Evolutionary conservation across 2,113 vertebrate species (phyloP).

Genomic region (Atrichornis clamosus): DNA sequence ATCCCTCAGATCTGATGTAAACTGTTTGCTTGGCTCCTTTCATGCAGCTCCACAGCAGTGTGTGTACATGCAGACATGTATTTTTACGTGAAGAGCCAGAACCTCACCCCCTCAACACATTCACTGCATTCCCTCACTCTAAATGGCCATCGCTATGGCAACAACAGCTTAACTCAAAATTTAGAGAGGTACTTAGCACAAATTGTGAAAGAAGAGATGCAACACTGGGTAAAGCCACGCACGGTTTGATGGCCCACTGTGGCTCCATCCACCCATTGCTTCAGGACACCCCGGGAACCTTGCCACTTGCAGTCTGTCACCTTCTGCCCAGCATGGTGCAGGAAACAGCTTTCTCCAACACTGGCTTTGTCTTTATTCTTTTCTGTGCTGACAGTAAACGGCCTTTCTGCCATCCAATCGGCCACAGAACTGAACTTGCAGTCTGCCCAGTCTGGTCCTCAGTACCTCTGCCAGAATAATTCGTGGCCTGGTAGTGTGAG

Average conservation of each 20-base stretch:
- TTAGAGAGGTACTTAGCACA: not conserved
- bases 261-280: rapidly evolving
- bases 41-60: not conserved
- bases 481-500: not conserved
- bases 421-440: not conserved
- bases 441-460: not conserved
- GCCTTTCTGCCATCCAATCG: not conserved
- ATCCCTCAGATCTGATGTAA: not conserved
- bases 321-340: not conserved
- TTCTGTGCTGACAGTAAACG: not conserved
- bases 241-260: rapidly evolving
- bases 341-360: not conserved
- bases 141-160: slow-evolving; percentile 45
- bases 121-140: not conserved
- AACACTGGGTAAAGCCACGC: not conserved
- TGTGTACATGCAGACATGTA: not conserved
- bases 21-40: not conserved
- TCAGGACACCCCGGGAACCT: not conserved
- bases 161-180: slow-evolving; percentile 16
- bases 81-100: not conserved
- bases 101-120: not conserved
- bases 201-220: not conserved
- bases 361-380: not conserved
- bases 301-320: not conserved
- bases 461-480: not conserved